Conservation (phyloP, 2,113 vertebrate genomes). For the Hepsetus odoe region DNA sequence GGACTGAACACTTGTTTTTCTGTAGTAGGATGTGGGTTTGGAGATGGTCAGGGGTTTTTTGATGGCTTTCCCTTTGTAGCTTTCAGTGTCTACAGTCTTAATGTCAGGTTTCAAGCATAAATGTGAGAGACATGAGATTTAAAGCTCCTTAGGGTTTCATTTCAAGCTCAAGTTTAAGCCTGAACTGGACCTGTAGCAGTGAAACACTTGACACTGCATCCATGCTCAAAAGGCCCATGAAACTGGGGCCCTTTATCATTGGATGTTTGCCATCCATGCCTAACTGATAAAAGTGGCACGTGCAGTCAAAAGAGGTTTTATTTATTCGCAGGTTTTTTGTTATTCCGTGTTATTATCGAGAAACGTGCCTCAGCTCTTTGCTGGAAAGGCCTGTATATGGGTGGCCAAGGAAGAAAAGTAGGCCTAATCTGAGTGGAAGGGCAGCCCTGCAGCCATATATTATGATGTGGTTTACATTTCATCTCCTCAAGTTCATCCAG, state of each 20-base stretch:
- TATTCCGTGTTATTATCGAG: too few relatives aligned
- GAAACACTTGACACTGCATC: too few relatives aligned
- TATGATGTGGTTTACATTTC: constrained; percentile 78
- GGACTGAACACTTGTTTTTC: background rate
- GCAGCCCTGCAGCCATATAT: constrained; percentile 68
- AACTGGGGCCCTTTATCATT: too few relatives aligned
- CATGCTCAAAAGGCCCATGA: too few relatives aligned
- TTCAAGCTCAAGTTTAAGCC: too few relatives aligned
- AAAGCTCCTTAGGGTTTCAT: too few relatives aligned
- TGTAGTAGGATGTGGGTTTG: background rate
- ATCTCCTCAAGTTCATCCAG: constrained; percentile 71
- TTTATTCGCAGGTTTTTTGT: too few relatives aligned
- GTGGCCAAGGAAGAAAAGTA: constrained; percentile 68
- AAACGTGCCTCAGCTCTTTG: background rate
- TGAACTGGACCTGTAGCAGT: too few relatives aligned
- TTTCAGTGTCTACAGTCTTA: background rate
- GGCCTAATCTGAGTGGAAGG: constrained; percentile 66
- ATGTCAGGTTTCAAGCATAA: background rate
- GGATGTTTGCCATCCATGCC: too few relatives aligned
- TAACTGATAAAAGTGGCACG: too few relatives aligned
- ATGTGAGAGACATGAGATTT: background rate
- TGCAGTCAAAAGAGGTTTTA: too few relatives aligned
- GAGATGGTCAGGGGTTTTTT: background rate
- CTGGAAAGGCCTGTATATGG: constrained; percentile 50
- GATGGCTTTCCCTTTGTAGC: background rate